Evolutionary conservation across 2,797 vertebrate species (phyloP).

Genomic region (Microctenopoma steveboyesi): DNA sequence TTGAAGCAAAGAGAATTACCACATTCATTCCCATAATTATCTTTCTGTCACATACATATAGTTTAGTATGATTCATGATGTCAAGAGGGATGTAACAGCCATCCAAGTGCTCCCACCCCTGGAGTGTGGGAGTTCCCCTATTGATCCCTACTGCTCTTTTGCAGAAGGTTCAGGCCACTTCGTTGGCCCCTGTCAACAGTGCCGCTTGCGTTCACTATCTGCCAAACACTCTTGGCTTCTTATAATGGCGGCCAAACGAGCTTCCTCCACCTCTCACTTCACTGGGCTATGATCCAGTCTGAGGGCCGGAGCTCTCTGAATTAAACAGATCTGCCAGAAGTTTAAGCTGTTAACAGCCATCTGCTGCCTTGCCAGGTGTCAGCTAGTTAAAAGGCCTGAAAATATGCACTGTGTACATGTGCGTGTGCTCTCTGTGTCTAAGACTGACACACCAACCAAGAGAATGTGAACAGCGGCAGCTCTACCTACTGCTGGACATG

Average conservation of each 20-base stretch:
- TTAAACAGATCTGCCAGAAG: slow-evolving; percentile 60
- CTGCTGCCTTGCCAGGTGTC: slow-evolving; percentile 65
- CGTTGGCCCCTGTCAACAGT: slow-evolving; percentile 33
- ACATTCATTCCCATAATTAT: slow-evolving; percentile 31
- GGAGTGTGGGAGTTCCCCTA: slow-evolving; percentile 50
- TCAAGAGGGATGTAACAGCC: slow-evolving; percentile 78
- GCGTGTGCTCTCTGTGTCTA: slow-evolving; percentile 20
- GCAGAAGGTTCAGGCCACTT: slow-evolving; percentile 55
- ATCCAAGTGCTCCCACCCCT: slow-evolving; percentile 61
- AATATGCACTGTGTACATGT: slow-evolving; percentile 38
- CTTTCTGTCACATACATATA: slow-evolving; percentile 36
- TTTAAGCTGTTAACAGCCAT: slow-evolving; percentile 67
- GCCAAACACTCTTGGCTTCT: slow-evolving; percentile 53
- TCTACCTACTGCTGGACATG: neutral
- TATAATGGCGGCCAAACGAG: slow-evolving; percentile 54
- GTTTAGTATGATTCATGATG: slow-evolving; percentile 65
- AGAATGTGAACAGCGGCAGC: slow-evolving; percentile 13
- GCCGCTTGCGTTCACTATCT: slow-evolving; percentile 48
- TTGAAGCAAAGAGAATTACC: slow-evolving; percentile 46
- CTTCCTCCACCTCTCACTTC: slow-evolving; percentile 47
- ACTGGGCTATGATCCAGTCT: slow-evolving; percentile 59
- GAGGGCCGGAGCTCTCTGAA: slow-evolving; percentile 49
- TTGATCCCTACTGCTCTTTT: slow-evolving; percentile 54
- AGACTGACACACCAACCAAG: neutral
- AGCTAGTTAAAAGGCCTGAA: slow-evolving; percentile 38